Base-by-base conservation (phyloP, 2,113 vertebrate species). In the Muscicapa adusta region DNA sequence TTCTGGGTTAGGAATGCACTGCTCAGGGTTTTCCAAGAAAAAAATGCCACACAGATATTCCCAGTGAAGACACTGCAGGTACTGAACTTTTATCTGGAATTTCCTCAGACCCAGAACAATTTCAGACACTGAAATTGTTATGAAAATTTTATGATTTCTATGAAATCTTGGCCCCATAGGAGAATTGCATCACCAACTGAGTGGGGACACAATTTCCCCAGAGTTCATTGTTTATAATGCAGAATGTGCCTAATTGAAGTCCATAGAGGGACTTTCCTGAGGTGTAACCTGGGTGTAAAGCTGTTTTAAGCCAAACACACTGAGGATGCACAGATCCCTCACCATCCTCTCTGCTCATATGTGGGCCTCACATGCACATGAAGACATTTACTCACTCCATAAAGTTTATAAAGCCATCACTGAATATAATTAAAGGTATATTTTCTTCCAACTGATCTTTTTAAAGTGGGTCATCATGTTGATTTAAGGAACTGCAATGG, bases 401-500 rank as follows among this genome's bases (percentile, higher is more conserved):
- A 33, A 90, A 60, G 73, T 92, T 94, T 88, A 87, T 94, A 95
- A 93, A 93, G 91, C 60, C 83, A 77, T 87, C 85, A 62, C 40
- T 34, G 50, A 57, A 56, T 51, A 66, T 67, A 95, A 93, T 89
- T 93, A 91, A 89, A 94, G 60, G 85, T 88, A 2, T 47, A 68
- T 94, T 89, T 85, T 78, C 62, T 70, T 65, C 70, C 65, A 75
- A 70, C 31, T 80, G 85, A 79, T 92, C 86, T 93, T 81, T 89
- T 88, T 91, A 19, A 91, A 93, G 42, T 26, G 77, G 91, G 80
- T 87, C 82, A 89, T 95, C 62, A 50, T 38, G 86, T 85, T 95
- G 92, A 96, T 96, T 96, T 94, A 96, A 96, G 85, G 60, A 93
- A 87, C 73, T 91, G 74, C 95, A 83, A 88, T 15, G 81, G 54